Evolutionary conservation across 2,888 invertebrate species (phyloP).

Genomic region (Leucophora obtusa): DNA sequence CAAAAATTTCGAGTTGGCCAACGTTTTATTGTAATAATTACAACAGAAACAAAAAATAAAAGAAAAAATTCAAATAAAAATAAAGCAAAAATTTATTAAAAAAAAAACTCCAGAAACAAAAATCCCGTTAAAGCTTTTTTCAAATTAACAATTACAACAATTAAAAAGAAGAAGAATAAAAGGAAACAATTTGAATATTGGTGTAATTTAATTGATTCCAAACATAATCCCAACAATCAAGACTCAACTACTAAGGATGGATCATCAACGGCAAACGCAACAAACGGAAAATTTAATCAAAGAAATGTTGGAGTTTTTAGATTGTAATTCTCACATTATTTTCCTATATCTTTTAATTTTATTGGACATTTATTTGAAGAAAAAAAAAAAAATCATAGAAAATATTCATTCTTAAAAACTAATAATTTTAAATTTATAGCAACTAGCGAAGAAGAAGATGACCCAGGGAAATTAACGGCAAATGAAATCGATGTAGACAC

Average conservation of each 20-base stretch:
- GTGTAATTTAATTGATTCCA: no score
- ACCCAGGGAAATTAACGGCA: conserved; percentile 13
- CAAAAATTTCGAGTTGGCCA: not conserved
- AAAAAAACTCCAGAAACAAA: not conserved
- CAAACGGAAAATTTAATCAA: conserved; percentile 67
- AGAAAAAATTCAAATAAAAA: not conserved
- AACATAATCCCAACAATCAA: not conserved
- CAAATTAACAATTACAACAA: not conserved
- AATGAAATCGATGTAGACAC: conserved; percentile 8
- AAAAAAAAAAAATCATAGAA: conserved; percentile 4
- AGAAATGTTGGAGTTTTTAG: conserved; percentile 68
- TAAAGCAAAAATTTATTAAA: not conserved
- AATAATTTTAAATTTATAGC: conserved; percentile 57
- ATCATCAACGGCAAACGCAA: conserved; percentile 54
- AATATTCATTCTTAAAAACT: not conserved
- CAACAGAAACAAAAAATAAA: no score
- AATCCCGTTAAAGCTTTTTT: not conserved
- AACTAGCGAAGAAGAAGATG: conserved; percentile 63
- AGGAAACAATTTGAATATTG: not conserved
- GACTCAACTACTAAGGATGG: conserved; percentile 17
- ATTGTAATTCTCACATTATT: conserved; percentile 61
- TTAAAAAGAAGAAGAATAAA: not conserved
- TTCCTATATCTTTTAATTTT: not conserved
- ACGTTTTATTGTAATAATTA: not conserved
- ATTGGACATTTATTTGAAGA: not conserved